Base-by-base conservation (phyloP, 2,888 invertebrate genomes). In the Aleiodes leptofemur region DNA sequence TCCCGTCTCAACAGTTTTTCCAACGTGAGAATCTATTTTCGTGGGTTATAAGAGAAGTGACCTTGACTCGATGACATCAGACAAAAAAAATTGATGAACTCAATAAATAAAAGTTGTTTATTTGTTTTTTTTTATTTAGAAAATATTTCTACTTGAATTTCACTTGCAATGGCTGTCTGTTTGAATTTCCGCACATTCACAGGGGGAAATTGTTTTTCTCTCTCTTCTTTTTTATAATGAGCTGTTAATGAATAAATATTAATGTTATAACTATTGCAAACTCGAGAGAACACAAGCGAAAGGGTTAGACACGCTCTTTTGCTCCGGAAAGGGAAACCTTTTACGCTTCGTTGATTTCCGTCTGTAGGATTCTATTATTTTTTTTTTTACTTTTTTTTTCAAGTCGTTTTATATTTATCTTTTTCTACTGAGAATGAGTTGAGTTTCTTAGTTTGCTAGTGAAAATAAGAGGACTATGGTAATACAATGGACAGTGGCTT, bases 251-350 rank as follows among this genome's bases (percentile, higher is more conserved):
- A 43, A 43, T 43, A 43, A 43, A 43, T 43, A 43, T 43, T 43
- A 43, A 16, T 43, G 48, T 53, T 23, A n/a, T n/a, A 4, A 61
- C 56, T 55, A 72, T 74, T 55, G 53, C 48, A 38, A 72, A 64
- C 57, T 50, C 69, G 56, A 73, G 73, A 71, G 71, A 77, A 72
- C 51, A 71, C 76, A 48, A 68, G 80, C 79, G 81, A 81, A 80
- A 80, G 81, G 80, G 78, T 79, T 82, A 79, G 83, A 84, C 82
- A 86, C 85, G 86, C 83, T 87, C 83, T 86, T 87, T 83, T 86
- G 86, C 85, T 82, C 82, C 84, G 84, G 86, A 86, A 86, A 87
- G 85, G 85, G 84, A 87, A 87, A 86, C 83, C 83, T 82, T 81
- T 79, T 76, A 77, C 77, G 77, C 74, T 77, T 72, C 38, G 73